Conservation (phyloP, 2,113 vertebrate species). For the Recurvirostra avosetta region DNA sequence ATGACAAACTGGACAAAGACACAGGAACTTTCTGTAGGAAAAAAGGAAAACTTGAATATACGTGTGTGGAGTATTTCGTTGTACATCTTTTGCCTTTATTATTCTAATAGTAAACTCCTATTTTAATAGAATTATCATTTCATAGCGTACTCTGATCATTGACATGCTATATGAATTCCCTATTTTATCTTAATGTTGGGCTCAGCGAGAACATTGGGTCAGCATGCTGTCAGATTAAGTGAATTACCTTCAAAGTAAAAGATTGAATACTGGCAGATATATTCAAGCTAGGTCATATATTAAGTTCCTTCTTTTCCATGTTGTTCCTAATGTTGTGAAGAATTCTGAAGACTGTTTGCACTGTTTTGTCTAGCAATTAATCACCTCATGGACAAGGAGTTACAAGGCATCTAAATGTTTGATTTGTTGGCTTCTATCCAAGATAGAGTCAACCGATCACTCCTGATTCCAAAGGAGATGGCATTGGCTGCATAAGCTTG, state of each 20-base stretch:
- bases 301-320: background rate
- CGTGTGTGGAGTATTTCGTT: background rate
- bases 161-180: background rate
- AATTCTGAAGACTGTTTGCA: background rate
- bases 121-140: background rate
- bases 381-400: background rate
- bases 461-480: background rate
- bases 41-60: background rate
- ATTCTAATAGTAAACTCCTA: background rate
- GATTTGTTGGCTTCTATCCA: background rate
- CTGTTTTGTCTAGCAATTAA: background rate
- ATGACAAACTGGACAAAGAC: background rate
- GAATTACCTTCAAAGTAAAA: background rate
- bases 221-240: background rate
- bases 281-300: background rate
- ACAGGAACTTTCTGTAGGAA: background rate
- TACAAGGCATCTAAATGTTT: background rate
- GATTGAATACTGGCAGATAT: background rate
- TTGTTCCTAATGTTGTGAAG: background rate
- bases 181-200: background rate
- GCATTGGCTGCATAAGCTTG: background rate
- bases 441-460: background rate
- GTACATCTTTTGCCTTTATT: background rate
- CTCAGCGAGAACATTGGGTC: background rate
- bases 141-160: background rate